Conservation (phyloP, 2,888 invertebrate genomes). For the Acleris holmiana region DNA sequence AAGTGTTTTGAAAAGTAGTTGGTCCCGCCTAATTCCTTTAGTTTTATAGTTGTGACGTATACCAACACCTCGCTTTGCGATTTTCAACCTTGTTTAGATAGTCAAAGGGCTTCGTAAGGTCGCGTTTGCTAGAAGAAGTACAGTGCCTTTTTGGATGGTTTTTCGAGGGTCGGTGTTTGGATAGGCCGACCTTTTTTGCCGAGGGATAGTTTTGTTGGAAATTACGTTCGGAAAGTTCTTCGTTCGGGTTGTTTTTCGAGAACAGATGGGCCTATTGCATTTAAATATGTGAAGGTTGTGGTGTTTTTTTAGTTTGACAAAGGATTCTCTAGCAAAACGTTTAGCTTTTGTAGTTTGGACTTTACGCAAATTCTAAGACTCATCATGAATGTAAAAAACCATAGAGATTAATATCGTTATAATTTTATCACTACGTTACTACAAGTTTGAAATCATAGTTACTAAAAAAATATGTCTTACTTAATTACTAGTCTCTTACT, state of each 20-base stretch:
- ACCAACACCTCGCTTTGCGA: constrained; percentile 2
- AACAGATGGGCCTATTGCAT: constrained; percentile 37
- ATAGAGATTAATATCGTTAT: too few relatives aligned
- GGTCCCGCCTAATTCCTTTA: constrained; percentile 79
- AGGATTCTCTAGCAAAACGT: too few relatives aligned
- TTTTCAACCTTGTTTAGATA: not conserved
- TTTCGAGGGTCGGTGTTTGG: constrained; percentile 83
- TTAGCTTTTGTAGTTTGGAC: too few relatives aligned
- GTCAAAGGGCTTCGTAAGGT: constrained; percentile 3
- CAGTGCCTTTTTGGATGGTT: constrained; percentile 79
- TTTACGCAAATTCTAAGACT: too few relatives aligned
- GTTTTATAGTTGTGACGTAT: constrained; percentile 63
- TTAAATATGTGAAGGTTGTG: constrained; percentile 28
- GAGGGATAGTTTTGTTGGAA: constrained; percentile 51
- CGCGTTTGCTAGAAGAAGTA: constrained; percentile 23
- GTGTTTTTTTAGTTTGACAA: constrained; percentile 13
- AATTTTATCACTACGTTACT: too few relatives aligned
- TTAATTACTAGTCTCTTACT: too few relatives aligned
- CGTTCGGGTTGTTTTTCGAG: constrained; percentile 54
- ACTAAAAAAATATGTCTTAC: too few relatives aligned
- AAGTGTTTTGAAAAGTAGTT: constrained; percentile 84
- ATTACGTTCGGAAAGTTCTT: constrained; percentile 69
- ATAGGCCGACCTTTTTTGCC: constrained; percentile 83
- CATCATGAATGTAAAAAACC: too few relatives aligned
- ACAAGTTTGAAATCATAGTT: too few relatives aligned